phyloP scores from a whole-genome alignment of 2,888 invertebrate genomes.

The Parnassius glacialis region DNA sequence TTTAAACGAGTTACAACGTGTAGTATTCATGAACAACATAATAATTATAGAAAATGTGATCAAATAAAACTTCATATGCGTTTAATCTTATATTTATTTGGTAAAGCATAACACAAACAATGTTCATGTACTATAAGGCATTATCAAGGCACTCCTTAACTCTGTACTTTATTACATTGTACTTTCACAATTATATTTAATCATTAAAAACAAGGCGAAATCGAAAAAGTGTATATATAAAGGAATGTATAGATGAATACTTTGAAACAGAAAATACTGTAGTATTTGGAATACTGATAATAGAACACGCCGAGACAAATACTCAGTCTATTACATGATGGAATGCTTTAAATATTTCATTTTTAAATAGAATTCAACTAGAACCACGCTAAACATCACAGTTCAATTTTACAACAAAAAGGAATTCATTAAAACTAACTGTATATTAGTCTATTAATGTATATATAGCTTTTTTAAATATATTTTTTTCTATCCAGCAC shows the following conservation, averaged over 20 bases:
- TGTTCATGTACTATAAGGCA: conserved; percentile 44
- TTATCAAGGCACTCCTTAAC: conserved; percentile 56
- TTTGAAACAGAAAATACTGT: conserved; percentile 33
- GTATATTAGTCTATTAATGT: conserved; percentile 20
- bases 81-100: conserved; percentile 42
- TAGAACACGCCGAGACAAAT: conserved; percentile 27
- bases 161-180: conserved; percentile 52
- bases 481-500: conserved; percentile 11
- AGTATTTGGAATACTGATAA: conserved; percentile 31
- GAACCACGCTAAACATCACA: conserved; percentile 31
- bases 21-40: too few relatives aligned
- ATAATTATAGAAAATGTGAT: conserved; percentile 11
- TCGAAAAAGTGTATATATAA: conserved; percentile 28
- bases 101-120: conserved; percentile 51
- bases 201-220: conserved; percentile 27
- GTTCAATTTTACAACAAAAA: conserved; percentile 28
- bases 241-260: conserved; percentile 57
- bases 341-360: conserved; percentile 31
- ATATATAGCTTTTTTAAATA: conserved; percentile 11
- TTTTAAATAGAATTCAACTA: conserved; percentile 15
- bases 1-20: too few relatives aligned
- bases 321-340: conserved; percentile 33
- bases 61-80: conserved; percentile 14
- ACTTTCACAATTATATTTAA: conserved; percentile 41
- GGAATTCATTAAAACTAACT: conserved; percentile 25